Base-by-base conservation (phyloP, 2,113 vertebrate species). In the Furnarius figulus region DNA sequence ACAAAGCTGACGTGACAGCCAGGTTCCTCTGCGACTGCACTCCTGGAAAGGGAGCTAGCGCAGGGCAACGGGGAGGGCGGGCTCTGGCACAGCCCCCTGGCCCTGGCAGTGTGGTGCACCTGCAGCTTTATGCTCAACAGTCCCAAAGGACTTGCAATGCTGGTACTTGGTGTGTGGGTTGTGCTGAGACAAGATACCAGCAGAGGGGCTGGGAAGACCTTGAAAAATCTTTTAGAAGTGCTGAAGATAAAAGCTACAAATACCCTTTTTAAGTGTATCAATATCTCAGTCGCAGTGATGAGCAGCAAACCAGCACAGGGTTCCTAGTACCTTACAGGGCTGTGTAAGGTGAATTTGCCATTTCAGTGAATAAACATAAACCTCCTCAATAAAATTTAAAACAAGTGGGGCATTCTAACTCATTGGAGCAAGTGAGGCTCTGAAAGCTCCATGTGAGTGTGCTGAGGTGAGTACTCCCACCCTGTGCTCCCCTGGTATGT, bases 51-150 rank as follows among this genome's bases (percentile, higher is more conserved):
- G 27, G 12, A 89, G 37, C 0, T 0, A 58, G 61, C 1, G n/a
- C 58, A 59, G 68, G 63, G 46, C 0, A 0, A 10, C 27, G 53
- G 16, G 7, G 0, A 3, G 35, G 24, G 22, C 18, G 11, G 37
- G 14, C 66, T 22, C 78, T 30, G 21, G 4, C 1, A 0, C 67
- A 74, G 55, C 66, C 52, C 46, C 52, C 42, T 3, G 0, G 13
- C 35, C 19, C 30, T 1, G 0, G 27, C 67, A 75, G 27, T 6
- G 0, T 0, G 15, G 59, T 39, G 40, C 0, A 0, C 39, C 56
- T 40, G 49, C 63, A 68, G 31, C 76, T 79, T 49, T 11, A 11
- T 6, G 44, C 44, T 46, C 20, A 44, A 5, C 0, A 0, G 53
- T 30, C 90, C 78, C 44, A 58, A 24, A 5, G 15, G 55, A 74